These are phyloP conservation scores for Aphodius granarius DNA, from an alignment of 2,888 invertebrate species.

Conservation along the genomic window DNA sequence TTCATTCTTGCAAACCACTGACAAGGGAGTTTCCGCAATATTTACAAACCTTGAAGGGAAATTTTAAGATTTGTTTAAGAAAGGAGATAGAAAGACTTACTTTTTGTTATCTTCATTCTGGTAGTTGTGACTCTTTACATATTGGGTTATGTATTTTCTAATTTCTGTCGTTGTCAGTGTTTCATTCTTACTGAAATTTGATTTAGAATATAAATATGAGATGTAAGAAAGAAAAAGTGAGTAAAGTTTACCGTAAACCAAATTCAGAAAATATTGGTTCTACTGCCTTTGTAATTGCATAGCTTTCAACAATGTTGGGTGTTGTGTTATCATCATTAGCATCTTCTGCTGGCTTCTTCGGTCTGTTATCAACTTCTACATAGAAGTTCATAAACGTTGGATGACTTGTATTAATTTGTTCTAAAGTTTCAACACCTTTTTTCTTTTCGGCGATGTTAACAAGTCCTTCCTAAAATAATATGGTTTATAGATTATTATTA, in stretches of 20 bases:
- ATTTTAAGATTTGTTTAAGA: conserved; percentile 7
- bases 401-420: conserved; percentile 65
- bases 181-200: conserved; percentile 45
- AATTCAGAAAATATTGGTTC: conserved; percentile 63
- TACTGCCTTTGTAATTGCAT: conserved; percentile 68
- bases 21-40: conserved; percentile 57
- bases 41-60: conserved; percentile 56
- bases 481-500: not conserved
- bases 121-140: conserved; percentile 65
- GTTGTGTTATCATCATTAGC: conserved; percentile 45
- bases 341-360: conserved; percentile 38
- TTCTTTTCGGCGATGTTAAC: conserved; percentile 66
- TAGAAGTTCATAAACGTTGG: conserved; percentile 56
- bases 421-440: conserved; percentile 82
- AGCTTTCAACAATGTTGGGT: conserved; percentile 66
- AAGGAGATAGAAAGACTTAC: conserved; percentile 29
- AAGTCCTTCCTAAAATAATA: conserved; percentile 58
- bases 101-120: conserved; percentile 54
- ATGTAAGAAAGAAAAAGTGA: conserved; percentile 12
- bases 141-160: conserved; percentile 68
- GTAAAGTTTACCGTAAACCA: conserved; percentile 56
- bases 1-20: conserved; percentile 51
- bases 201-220: not conserved
- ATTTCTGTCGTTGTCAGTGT: conserved; percentile 58
- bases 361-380: conserved; percentile 48